These are phyloP conservation scores for Lepidocyrtoides sp. DNA, from an alignment of 2,888 invertebrate species.

Conservation along the genomic window DNA sequence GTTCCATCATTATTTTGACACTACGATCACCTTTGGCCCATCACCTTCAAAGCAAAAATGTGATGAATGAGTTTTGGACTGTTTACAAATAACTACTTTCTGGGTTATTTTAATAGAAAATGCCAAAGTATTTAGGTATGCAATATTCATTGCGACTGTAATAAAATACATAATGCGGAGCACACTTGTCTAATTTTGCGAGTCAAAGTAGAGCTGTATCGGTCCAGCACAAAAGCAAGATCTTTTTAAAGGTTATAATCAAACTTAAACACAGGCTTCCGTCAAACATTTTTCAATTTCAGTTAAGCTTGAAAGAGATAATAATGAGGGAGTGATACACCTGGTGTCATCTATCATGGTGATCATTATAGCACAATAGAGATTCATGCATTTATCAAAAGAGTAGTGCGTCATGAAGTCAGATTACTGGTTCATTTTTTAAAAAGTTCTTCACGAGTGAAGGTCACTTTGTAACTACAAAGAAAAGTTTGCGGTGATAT, in stretches of 20 bases:
- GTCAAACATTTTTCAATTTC: conserved; percentile 35
- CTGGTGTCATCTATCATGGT: conserved; percentile 24
- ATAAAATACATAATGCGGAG: no score
- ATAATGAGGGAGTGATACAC: background rate
- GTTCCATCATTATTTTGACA: no score
- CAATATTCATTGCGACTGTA: no score
- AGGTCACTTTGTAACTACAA: conserved; percentile 23
- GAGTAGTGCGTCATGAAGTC: conserved; percentile 6
- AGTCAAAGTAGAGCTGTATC: background rate
- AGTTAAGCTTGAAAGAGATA: background rate
- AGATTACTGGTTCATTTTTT: background rate
- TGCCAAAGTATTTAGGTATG: no score
- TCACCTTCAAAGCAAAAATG: no score
- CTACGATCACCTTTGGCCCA: no score
- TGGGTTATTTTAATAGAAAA: no score
- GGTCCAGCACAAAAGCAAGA: background rate
- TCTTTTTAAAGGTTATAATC: background rate
- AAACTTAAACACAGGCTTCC: conserved; percentile 17
- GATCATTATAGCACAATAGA: background rate
- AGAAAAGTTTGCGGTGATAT: background rate
- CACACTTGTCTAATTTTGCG: no score
- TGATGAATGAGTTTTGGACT: no score
- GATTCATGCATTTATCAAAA: background rate
- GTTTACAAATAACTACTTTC: no score
- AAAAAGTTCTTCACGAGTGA: conserved; percentile 38